Evolutionary conservation across 2,797 vertebrate genomes (phyloP).

Genomic region (Syngnathus rostellatus): DNA sequence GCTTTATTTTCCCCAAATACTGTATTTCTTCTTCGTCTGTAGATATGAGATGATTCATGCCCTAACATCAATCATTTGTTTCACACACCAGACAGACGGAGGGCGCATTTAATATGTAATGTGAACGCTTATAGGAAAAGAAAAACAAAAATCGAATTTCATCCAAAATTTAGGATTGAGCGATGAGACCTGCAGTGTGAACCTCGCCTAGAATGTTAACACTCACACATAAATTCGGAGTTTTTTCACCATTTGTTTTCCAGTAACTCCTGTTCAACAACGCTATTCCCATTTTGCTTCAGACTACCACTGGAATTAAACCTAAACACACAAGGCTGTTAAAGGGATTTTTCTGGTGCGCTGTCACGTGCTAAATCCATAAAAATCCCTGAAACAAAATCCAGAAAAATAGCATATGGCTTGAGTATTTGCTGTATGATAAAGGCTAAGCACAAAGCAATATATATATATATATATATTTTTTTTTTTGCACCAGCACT

Average conservation of each 20-base stretch:
- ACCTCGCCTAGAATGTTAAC: too few species aligned
- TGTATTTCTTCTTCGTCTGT: too few species aligned
- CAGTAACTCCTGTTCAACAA: conserved; percentile 25
- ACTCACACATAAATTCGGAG: conserved; percentile 8
- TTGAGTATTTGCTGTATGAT: conserved; percentile 25
- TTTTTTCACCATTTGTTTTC: conserved; percentile 2
- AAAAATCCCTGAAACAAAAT: conserved; percentile 56
- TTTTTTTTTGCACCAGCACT: conserved; percentile 4
- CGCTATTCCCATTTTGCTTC: conserved; percentile 17
- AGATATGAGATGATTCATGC: too few species aligned
- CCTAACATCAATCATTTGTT: too few species aligned
- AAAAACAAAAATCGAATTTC: too few species aligned
- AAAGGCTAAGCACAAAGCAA: conserved; percentile 3
- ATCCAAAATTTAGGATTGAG: too few species aligned
- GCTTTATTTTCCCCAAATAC: too few species aligned
- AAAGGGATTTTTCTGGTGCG: conserved; percentile 48
- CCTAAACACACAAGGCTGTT: conserved; percentile 51
- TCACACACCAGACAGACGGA: too few species aligned
- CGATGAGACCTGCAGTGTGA: too few species aligned
- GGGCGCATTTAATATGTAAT: too few species aligned
- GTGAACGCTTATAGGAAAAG: too few species aligned
- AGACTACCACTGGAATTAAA: conserved; percentile 30
- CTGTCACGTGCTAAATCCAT: conserved; percentile 50
- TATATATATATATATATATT: not conserved
- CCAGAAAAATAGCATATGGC: conserved; percentile 48